These are phyloP conservation scores for Heliconius charithonia DNA, from an alignment of 2,888 invertebrate species.

Conservation along the genomic window DNA sequence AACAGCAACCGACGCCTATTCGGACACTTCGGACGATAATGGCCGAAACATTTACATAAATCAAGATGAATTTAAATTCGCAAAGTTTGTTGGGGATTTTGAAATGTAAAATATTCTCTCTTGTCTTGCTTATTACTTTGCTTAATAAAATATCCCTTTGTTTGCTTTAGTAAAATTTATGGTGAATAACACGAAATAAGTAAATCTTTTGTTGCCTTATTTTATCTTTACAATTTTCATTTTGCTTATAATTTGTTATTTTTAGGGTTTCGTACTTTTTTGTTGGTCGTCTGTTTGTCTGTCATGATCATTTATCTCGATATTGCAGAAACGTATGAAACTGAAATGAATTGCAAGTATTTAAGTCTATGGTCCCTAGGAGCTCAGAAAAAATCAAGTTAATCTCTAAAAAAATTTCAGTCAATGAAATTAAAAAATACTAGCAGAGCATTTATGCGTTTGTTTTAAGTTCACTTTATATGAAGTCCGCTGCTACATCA, in stretches of 20 bases:
- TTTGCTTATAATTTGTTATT: neutral
- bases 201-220: neutral
- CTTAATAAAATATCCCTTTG: constrained; percentile 13
- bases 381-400: too few relatives aligned
- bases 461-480: too few relatives aligned
- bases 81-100: neutral
- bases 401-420: too few relatives aligned
- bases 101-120: constrained; percentile 14
- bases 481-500: too few relatives aligned
- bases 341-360: too few relatives aligned
- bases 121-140: constrained; percentile 18
- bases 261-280: too few relatives aligned
- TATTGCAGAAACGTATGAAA: too few relatives aligned
- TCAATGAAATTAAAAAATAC: too few relatives aligned
- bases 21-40: constrained; percentile 24
- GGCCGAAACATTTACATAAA: constrained; percentile 19
- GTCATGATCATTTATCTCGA: too few relatives aligned
- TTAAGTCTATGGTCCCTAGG: too few relatives aligned
- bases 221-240: neutral
- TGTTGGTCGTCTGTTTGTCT: too few relatives aligned
- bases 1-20: constrained; percentile 41
- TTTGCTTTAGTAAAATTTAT: constrained; percentile 1
- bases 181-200: constrained; percentile 2
- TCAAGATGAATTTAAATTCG: constrained; percentile 13
- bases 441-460: too few relatives aligned